phyloP scores from a whole-genome alignment of 2,888 invertebrate species.

The Margaritifera margaritifera region DNA sequence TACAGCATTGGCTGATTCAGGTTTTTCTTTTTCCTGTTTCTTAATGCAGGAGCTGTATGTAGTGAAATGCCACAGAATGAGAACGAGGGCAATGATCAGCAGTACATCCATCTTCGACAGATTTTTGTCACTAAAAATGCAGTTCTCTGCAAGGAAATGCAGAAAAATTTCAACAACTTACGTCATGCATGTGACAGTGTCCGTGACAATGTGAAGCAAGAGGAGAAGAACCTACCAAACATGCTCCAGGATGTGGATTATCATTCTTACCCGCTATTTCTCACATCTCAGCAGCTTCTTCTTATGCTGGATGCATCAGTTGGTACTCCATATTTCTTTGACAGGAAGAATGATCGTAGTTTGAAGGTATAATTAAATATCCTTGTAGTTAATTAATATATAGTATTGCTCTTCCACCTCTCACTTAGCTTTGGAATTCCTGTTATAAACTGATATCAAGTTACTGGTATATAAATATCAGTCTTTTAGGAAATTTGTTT shows the following conservation, averaged over 20 bases:
- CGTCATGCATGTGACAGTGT: slow-evolving; percentile 50
- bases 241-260: slow-evolving; percentile 45
- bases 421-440: too few species aligned
- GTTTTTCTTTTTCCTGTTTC: too few species aligned
- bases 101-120: slow-evolving; percentile 37
- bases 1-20: too few species aligned
- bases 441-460: too few species aligned
- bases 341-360: slow-evolving; percentile 55
- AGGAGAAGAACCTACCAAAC: slow-evolving; percentile 36
- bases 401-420: too few species aligned
- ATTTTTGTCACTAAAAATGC: slow-evolving; percentile 64
- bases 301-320: slow-evolving; percentile 63
- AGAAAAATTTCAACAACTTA: slow-evolving; percentile 63
- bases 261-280: slow-evolving; percentile 55
- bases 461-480: too few species aligned
- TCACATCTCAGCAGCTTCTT: slow-evolving; percentile 59
- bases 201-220: slow-evolving; percentile 31
- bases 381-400: too few species aligned
- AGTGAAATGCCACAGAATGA: slow-evolving; percentile 15
- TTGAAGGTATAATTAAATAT: slow-evolving; percentile 30
- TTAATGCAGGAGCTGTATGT: background rate
- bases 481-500: too few species aligned
- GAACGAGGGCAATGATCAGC: slow-evolving; percentile 1
- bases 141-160: slow-evolving; percentile 61
- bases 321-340: slow-evolving; percentile 54